phyloP scores from a whole-genome alignment of 1,140 invertebrate genomes.

The Cydia splendana region DNA sequence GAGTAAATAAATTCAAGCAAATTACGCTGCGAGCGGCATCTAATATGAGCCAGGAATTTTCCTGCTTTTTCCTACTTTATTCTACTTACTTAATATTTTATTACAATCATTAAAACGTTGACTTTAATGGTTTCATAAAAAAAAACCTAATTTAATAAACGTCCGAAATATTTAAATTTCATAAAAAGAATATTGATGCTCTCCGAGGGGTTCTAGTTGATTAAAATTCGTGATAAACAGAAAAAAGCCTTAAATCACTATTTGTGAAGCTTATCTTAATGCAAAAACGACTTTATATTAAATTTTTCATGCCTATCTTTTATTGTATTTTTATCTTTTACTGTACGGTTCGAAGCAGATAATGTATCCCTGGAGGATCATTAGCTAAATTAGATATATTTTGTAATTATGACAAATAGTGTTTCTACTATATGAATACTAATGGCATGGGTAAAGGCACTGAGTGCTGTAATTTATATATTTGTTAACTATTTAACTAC shows the following conservation, averaged over 20 bases:
- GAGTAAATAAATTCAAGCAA: neutral
- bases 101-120: constrained; percentile 13
- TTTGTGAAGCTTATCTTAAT: neutral
- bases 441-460: neutral
- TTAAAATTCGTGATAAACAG: constrained; percentile 17
- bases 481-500: neutral
- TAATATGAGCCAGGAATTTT: neutral
- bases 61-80: neutral
- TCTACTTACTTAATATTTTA: neutral
- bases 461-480: neutral
- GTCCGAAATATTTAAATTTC: constrained; percentile 12
- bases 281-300: neutral
- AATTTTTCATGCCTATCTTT: neutral
- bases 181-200: neutral
- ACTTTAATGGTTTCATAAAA: neutral
- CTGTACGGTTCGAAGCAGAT: constrained; percentile 2
- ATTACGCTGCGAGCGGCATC: neutral
- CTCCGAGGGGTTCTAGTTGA: constrained; percentile 10
- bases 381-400: neutral
- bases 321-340: neutral
- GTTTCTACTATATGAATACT: constrained; percentile 3
- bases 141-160: constrained; percentile 7
- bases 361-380: neutral
- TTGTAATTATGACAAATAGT: constrained; percentile 14
- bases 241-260: neutral